Conservation (phyloP, 2,888 invertebrate genomes). For the Chromoteleia sp. region DNA sequence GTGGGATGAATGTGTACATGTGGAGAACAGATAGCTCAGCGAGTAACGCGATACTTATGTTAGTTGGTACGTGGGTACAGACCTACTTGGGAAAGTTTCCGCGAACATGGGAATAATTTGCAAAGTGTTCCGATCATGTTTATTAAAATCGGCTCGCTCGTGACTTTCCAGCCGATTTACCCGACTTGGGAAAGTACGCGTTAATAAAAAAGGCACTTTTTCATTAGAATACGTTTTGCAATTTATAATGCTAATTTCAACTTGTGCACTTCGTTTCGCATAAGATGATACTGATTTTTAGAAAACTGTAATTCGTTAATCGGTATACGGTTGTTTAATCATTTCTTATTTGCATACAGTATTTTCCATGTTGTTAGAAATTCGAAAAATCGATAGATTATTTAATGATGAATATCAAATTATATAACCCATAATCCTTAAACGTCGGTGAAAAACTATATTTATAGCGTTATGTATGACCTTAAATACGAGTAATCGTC, state of each 20-base stretch:
- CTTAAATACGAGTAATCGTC: slow-evolving; percentile 27
- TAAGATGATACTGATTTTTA: too few species aligned
- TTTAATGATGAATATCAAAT: slow-evolving; percentile 25
- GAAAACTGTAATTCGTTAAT: too few species aligned
- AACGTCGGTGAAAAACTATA: slow-evolving; percentile 6
- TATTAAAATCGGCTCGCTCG: slow-evolving; percentile 42
- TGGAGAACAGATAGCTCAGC: slow-evolving; percentile 27
- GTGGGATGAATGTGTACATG: too few species aligned
- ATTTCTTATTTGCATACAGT: slow-evolving; percentile 10
- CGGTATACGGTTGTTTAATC: not conserved
- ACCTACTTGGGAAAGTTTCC: slow-evolving; percentile 53
- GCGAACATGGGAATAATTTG: slow-evolving; percentile 49
- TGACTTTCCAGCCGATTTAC: slow-evolving; percentile 39
- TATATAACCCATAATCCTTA: slow-evolving; percentile 8
- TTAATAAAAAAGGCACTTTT: not conserved
- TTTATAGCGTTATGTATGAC: slow-evolving; percentile 19
- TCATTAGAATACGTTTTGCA: too few species aligned
- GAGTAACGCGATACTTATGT: slow-evolving; percentile 49
- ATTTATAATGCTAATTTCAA: too few species aligned
- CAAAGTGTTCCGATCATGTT: slow-evolving; percentile 41
- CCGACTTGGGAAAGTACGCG: slow-evolving; percentile 30
- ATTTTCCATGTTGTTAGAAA: slow-evolving; percentile 18
- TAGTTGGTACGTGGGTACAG: slow-evolving; percentile 24
- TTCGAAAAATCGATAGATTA: slow-evolving; percentile 17
- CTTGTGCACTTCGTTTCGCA: too few species aligned